Evolutionary conservation across 2,888 invertebrate species (phyloP).

Genomic region (Drosophila subsilvestris): DNA sequence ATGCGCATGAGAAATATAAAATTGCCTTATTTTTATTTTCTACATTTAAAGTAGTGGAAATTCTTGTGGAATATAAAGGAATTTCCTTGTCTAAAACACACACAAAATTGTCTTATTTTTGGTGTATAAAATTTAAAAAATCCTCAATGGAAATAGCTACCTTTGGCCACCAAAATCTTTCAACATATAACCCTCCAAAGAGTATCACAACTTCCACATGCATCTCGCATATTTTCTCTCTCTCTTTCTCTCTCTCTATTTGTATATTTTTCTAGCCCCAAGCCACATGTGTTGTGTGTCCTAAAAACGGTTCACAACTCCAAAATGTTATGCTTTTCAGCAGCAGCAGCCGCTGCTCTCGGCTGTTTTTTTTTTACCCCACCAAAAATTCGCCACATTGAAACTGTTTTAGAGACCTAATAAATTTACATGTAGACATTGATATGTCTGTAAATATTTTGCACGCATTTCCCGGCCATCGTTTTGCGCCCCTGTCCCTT

Average conservation of each 20-base stretch:
- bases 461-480: not conserved
- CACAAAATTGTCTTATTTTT: no score
- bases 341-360: not conserved
- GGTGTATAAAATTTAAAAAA: no score
- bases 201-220: slow-evolving; percentile 5
- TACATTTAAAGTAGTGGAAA: not conserved
- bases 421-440: slow-evolving; percentile 66
- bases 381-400: slow-evolving; percentile 23
- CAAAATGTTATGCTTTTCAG: slow-evolving; percentile 20
- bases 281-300: slow-evolving; percentile 67
- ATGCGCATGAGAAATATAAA: slow-evolving; percentile 7
- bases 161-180: not conserved
- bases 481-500: not conserved
- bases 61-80: not conserved
- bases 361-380: not conserved
- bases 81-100: no score
- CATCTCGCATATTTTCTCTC: not conserved
- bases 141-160: no score
- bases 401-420: slow-evolving; percentile 49
- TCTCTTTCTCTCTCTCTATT: not conserved
- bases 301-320: slow-evolving; percentile 59
- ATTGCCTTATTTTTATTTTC: slow-evolving; percentile 2
- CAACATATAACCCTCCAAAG: not conserved
- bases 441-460: slow-evolving; percentile 63
- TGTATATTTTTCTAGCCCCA: slow-evolving; percentile 1